phyloP scores from a whole-genome alignment of 2,888 invertebrate genomes.

The Himalopsyche japonica region DNA sequence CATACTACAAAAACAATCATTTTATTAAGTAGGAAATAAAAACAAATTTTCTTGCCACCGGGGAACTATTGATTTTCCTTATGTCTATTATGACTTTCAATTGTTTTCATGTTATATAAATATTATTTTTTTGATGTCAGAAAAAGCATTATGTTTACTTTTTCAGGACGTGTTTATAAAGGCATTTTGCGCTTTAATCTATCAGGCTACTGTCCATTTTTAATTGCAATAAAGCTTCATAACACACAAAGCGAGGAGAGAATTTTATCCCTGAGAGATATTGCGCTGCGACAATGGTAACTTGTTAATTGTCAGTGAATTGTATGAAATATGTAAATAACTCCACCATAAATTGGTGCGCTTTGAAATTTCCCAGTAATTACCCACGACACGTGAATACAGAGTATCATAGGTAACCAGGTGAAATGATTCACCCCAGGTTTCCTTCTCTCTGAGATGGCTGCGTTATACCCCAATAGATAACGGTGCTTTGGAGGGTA shows the following conservation, averaged over 20 bases:
- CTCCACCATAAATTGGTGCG: constrained; percentile 20
- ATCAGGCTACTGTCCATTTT: not conserved
- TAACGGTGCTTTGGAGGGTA: not conserved
- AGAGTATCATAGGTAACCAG: constrained; percentile 13
- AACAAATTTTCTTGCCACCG: no score
- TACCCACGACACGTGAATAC: constrained; percentile 29
- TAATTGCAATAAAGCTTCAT: not conserved
- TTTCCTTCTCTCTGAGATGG: not conserved
- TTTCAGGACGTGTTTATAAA: not conserved
- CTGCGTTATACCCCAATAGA: not conserved
- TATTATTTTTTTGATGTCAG: no score
- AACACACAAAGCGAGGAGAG: not conserved
- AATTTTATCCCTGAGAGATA: not conserved
- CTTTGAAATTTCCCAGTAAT: constrained; percentile 31
- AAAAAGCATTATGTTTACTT: no score
- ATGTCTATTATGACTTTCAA: no score
- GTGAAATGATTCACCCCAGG: not conserved
- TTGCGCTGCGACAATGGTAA: not conserved
- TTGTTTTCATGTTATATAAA: no score
- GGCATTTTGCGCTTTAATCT: not conserved
- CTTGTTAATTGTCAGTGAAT: constrained; percentile 27
- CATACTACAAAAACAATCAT: no score
- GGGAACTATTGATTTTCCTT: no score
- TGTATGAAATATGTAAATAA: constrained; percentile 35
- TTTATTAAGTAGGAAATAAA: no score